Base-by-base conservation (phyloP, 1,140 invertebrate genomes). In the Mercenaria mercenaria region DNA sequence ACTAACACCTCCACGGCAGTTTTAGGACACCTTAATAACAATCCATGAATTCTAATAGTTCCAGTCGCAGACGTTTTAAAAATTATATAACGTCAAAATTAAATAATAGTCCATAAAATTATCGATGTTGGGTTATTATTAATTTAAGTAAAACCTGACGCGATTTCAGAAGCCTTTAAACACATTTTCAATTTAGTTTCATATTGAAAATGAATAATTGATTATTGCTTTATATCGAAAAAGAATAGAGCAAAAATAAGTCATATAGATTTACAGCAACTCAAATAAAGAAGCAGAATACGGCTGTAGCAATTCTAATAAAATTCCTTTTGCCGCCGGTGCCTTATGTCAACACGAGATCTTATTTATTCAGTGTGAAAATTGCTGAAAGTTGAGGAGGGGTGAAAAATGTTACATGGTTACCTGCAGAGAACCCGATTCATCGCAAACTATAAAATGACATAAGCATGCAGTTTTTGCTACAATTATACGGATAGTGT, bases 401-500 rank as follows among this genome's bases (percentile, higher is more conserved):
- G n/a, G 52, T 20, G 52, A 56, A 56, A 56, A 3, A 20, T 56
- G 8, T 8, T 23, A 13, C 3, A 56, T 20, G 52, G n/a, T 23
- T 20, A 39, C 67, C 32, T 41, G 67, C 67, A 3, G 67, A 1
- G 67, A 39, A 15, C 67, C 26, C 6, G 6, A 72, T 72, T 72
- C 67, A 72, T 72, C 23, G 34, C 67, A 15, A 72, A 72, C 34
- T 72, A 72, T 72, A 34, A 72, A 72, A 72, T 72, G 67, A 41
- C 67, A 72, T 4, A 64, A 29, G 59, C 59, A 64, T 29, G 59
- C 59, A 26, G 59, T 23, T 64, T 64, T 64, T n/a, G 15, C 59
- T 64, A 8, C n/a, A n/a, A 64, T 64, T 29, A 64, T 64, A 4
- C 26, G 3, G n/a, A 64, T 15, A 64, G 2, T 64, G 10, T 10